Base-by-base conservation (phyloP, 2,888 invertebrate species). In the Ennomos fuscantarius region DNA sequence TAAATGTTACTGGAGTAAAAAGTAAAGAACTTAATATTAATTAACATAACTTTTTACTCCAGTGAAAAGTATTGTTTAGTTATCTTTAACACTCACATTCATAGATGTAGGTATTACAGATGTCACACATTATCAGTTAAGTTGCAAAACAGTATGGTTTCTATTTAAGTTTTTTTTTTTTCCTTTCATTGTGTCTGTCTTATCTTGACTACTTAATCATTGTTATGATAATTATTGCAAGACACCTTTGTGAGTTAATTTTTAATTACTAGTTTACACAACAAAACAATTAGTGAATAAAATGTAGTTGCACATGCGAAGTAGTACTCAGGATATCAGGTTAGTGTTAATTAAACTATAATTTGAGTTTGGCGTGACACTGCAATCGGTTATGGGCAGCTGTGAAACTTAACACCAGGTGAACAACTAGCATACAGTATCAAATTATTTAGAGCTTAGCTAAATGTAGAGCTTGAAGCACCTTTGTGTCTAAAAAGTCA, bases 201-300 rank as follows among this genome's bases (percentile, higher is more conserved):
- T 72, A 74, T 74, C 73, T 68, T 57, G 53, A 66, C 43, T 55
- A 55, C 48, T 60, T 66, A 68, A 69, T 69, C 68, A 65, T 65
- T 36, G 34, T 50, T 60, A 40, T 66, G 69, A 69, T 69, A 69
- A 67, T 58, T 52, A 61, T 64, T 70, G 66, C 66, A 65, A 62
- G 54, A 57, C 55, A 51, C 40, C 41, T 53, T 13, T 57, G 42
- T 49, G 45, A 47, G 49, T 55, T 48, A 60, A 51, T 60, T 49
- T 46, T 48, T 55, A 58, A 60, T 55, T 49, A 24, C 24, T 13
- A 34, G 46, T 54, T 58, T 49, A 49, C 56, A 34, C 51, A 51
- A 51, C 50, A 46, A 33, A 35, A 33, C 39, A 37, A 36, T 24
- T 45, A 40, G 39, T 40, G 42, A 13, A 37, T 43, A 9, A 33